Conservation (phyloP, 37 sponge, comb jelly and placozoan genomes). For the Lycopodina hypogea region DNA sequence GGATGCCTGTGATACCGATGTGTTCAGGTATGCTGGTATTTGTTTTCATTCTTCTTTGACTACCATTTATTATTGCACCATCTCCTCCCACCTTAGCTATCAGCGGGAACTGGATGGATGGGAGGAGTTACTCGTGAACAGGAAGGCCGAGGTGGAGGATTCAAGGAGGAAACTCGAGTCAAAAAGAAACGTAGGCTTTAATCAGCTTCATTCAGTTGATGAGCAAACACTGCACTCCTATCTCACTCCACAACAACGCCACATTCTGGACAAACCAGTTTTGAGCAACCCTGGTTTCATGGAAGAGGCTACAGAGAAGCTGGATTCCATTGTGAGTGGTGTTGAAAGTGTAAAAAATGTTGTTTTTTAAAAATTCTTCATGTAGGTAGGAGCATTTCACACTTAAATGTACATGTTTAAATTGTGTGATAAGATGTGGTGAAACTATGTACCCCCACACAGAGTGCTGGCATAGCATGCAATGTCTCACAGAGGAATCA, state of each 20-base stretch:
- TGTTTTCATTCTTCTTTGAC: no score
- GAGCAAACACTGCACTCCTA: slow-evolving; percentile 8
- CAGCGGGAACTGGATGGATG: slow-evolving; percentile 37
- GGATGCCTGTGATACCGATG: no score
- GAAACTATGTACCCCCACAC: no score
- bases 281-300: not conserved
- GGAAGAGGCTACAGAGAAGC: not conserved
- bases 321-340: slow-evolving; percentile 2
- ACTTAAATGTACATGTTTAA: no score
- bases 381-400: no score
- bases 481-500: not conserved
- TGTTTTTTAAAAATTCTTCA: no score
- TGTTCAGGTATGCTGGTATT: no score
- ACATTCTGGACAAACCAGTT: slow-evolving; percentile 6
- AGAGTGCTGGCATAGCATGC: not conserved
- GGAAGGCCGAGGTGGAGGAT: slow-evolving; percentile 1
- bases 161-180: not conserved
- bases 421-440: no score
- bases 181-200: slow-evolving; percentile 5
- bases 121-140: slow-evolving; percentile 19
- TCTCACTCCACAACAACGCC: slow-evolving; percentile 39
- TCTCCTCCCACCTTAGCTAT: no score
- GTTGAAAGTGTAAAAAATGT: not conserved
- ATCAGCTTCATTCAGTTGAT: slow-evolving; percentile 6
- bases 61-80: no score